phyloP scores from a whole-genome alignment of 2,888 invertebrate species.

The Incurvaria masculella region DNA sequence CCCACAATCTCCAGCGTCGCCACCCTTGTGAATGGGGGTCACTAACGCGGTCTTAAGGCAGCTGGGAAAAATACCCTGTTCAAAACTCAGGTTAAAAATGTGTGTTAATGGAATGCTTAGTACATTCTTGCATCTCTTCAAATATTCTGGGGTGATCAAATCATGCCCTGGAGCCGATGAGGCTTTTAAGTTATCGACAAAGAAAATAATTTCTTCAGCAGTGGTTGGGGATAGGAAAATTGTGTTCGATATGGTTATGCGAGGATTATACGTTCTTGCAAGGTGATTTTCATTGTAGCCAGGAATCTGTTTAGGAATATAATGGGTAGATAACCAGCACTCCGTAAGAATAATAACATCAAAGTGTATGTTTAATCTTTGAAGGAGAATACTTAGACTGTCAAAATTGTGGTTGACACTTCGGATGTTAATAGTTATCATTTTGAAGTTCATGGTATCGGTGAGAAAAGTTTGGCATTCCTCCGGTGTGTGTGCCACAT shows the following conservation, averaged over 20 bases:
- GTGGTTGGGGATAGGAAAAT: neutral
- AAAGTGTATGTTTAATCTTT: neutral
- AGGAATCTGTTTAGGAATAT: neutral
- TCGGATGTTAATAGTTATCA: neutral
- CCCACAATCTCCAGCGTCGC: neutral
- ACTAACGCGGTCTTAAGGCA: neutral
- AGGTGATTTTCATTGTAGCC: neutral
- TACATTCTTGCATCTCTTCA: neutral
- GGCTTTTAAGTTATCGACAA: neutral
- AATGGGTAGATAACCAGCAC: neutral
- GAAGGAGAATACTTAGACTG: neutral
- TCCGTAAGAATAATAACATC: conserved; percentile 4
- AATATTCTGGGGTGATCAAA: neutral
- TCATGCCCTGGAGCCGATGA: neutral
- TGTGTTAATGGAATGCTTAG: neutral
- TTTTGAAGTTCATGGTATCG: no score
- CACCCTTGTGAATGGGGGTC: neutral
- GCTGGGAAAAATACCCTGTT: neutral
- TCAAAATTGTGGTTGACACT: conserved; percentile 1
- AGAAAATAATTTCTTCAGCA: neutral
- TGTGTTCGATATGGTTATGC: neutral
- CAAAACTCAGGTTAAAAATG: neutral
- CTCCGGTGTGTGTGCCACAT: no score
- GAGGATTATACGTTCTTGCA: no score
- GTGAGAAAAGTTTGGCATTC: no score